Evolutionary conservation across 1,140 invertebrate species (phyloP).

Genomic region (Chironomus striatipennis): DNA sequence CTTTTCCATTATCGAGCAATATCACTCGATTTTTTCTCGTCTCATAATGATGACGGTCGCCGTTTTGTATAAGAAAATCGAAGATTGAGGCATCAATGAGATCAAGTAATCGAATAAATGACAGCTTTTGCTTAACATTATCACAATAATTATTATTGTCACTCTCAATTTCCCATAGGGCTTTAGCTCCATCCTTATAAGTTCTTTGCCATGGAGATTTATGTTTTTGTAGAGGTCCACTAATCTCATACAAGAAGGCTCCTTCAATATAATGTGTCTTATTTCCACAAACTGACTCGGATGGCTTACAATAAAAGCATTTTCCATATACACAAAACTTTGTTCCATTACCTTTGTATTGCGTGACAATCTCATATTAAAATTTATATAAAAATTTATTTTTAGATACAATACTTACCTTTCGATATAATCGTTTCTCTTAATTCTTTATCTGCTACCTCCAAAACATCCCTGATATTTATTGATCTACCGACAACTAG

Average conservation of each 20-base stretch:
- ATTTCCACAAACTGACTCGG: slow-evolving; percentile 73
- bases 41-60: slow-evolving; percentile 89
- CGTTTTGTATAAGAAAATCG: slow-evolving; percentile 91
- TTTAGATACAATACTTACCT: slow-evolving; percentile 34
- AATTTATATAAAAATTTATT: background rate
- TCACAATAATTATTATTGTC: slow-evolving; percentile 60
- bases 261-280: slow-evolving; percentile 64
- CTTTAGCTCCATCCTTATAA: slow-evolving; percentile 64
- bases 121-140: slow-evolving; percentile 43
- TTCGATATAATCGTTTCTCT: slow-evolving; percentile 48
- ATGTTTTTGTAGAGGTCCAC: slow-evolving; percentile 56
- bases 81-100: slow-evolving; percentile 81
- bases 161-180: slow-evolving; percentile 70
- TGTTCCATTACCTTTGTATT: slow-evolving; percentile 42
- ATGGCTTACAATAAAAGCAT: slow-evolving; percentile 77
- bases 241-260: slow-evolving; percentile 74
- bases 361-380: background rate
- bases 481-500: slow-evolving; percentile 69
- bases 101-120: slow-evolving; percentile 62
- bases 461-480: slow-evolving; percentile 65
- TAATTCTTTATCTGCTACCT: slow-evolving; percentile 56
- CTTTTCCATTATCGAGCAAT: slow-evolving; percentile 90
- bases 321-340: slow-evolving; percentile 76
- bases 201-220: slow-evolving; percentile 84
- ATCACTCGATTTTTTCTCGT: slow-evolving; percentile 66